Base-by-base conservation (phyloP, 2,888 invertebrate genomes). In the Acheta domesticus region DNA sequence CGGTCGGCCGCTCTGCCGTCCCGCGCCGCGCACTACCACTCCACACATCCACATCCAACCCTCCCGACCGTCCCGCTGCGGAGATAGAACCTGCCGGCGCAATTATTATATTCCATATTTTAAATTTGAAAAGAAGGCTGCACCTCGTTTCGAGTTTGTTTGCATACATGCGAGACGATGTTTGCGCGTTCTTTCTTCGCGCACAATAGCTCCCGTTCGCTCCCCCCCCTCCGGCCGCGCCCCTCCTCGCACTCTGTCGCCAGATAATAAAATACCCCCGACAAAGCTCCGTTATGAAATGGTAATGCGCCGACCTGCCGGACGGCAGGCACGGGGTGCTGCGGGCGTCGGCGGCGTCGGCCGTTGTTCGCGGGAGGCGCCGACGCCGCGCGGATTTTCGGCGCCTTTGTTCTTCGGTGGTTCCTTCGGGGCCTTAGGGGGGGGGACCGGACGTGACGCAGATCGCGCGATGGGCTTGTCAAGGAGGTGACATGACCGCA, bases 51-150 rank as follows among this genome's bases (percentile, higher is more conserved):
- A 14, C 62, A 4, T 5, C 3, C 14, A 14, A 62, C 16, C 62
- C 62, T 62, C 12, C 62, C n/a, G 8, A 36, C 62, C 62, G 62
- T 1, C 62, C 12, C 62, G 12, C 62, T 62, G 3, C 62, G 62
- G 62, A 19, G n/a, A 36, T 36, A 62, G 62, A 62, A 62, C 62
- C 62, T 62, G 16, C 16, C 62, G 4, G 62, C 62, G 62, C 62
- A 62, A 62, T 62, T 62, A 62, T 62, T 62, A 62, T 62, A 62
- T 62, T 62, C 62, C 62, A 62, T 62, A 62, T 62, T 62, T 62
- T 62, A 62, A 62, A 62, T 62, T 62, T 62, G 12, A 62, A 16
- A 62, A 11, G 62, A 62, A 3, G 62, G 14, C 14, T 12, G 62
- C 62, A 62, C n/a, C 14, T 62, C 62, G 16, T 62, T 62, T 16